A percentile compares a stretch with the other conserved stretches of the same genome.
phyloP scores from a whole-genome alignment of 2,888 invertebrate species.

The Griposia aprilina region DNA sequence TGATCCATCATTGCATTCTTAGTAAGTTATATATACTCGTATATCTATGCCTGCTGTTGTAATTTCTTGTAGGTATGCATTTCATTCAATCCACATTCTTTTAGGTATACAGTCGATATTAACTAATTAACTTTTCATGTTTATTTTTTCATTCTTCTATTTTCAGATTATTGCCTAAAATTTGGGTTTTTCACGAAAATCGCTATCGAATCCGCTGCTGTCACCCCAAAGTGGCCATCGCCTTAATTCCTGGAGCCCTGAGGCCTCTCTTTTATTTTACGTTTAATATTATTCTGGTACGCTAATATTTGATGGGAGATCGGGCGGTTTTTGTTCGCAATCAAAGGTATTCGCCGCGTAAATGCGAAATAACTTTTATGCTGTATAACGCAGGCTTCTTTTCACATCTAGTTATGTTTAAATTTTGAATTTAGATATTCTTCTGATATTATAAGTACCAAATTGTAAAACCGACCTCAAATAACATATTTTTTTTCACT shows the following conservation, averaged over 20 bases:
- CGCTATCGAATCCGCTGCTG: slow-evolving; percentile 24
- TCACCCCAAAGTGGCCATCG: background rate
- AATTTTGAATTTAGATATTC: slow-evolving; percentile 37
- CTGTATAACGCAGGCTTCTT: slow-evolving; percentile 13
- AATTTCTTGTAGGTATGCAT: too few relatives aligned
- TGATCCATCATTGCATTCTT: too few relatives aligned
- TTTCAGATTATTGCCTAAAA: background rate
- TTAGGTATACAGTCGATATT: too few relatives aligned
- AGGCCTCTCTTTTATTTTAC: slow-evolving; percentile 62
- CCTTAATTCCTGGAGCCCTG: slow-evolving; percentile 54
- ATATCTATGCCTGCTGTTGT: too few relatives aligned
- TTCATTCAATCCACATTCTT: too few relatives aligned
- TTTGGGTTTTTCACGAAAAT: background rate
- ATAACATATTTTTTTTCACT: background rate
- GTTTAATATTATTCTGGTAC: slow-evolving; percentile 64
- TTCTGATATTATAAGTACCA: slow-evolving; percentile 18
- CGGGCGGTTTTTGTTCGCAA: slow-evolving; percentile 64
- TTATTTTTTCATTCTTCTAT: too few relatives aligned
- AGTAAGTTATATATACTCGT: too few relatives aligned
- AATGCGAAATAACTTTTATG: slow-evolving; percentile 51
- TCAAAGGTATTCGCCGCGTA: slow-evolving; percentile 55
- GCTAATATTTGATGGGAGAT: slow-evolving; percentile 66
- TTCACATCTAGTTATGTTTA: slow-evolving; percentile 24
- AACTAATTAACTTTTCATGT: too few relatives aligned
- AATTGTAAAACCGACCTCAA: background rate